These are phyloP conservation scores for Chrysogorgia sp. DNA, from an alignment of 92 coral and sea anemone genomes.

Conservation along the genomic window DNA sequence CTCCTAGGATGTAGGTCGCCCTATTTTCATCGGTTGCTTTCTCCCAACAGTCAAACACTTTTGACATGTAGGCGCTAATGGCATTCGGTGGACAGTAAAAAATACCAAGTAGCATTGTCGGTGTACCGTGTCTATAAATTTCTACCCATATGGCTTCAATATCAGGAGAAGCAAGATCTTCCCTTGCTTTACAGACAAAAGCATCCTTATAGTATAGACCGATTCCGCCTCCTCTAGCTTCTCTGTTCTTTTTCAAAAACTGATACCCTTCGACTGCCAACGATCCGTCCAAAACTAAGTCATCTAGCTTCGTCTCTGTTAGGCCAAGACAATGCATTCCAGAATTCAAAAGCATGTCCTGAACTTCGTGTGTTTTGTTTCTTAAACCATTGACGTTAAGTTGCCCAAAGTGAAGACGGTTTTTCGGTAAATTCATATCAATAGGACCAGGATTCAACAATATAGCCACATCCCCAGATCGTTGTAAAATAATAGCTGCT, in stretches of 20 bases:
- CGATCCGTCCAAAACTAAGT: constrained; percentile 12
- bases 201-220: constrained; percentile 15
- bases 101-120: constrained; percentile 3
- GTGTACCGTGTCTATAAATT: background rate
- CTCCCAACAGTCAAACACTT: no score
- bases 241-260: constrained; percentile 6
- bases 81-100: no score
- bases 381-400: constrained; percentile 3
- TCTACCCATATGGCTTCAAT: no score
- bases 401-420: constrained; percentile 8
- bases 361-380: constrained; percentile 2
- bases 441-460: constrained; percentile 1
- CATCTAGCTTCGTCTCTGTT: background rate
- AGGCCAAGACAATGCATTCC: background rate
- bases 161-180: no score
- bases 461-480: constrained; percentile 9
- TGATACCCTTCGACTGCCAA: constrained; percentile 8
- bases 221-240: background rate
- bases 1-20: no score
- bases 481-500: constrained; percentile 12
- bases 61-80: no score
- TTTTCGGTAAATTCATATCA: constrained; percentile 1
- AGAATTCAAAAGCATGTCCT: background rate
- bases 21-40: no score
- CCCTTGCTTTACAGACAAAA: constrained; percentile 11